Evolutionary conservation across 1,140 invertebrate genomes (phyloP).

Genomic region (Drosophila malerkotliana): DNA sequence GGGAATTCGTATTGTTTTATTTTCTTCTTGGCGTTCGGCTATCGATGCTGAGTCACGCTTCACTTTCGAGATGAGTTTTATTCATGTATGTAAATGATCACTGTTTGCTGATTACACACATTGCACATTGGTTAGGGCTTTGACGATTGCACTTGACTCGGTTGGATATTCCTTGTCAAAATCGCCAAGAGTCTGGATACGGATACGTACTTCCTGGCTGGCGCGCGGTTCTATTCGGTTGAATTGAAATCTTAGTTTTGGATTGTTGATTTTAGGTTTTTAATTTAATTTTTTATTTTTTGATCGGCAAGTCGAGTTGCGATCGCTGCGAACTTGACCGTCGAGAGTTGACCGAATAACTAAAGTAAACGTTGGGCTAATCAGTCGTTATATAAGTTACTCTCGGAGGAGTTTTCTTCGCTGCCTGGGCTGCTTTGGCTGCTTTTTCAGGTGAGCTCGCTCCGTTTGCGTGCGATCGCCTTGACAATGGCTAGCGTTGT

Average conservation of each 20-base stretch:
- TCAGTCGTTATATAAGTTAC: slow-evolving; percentile 83
- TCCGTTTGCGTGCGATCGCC: slow-evolving; percentile 73
- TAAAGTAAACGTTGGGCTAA: slow-evolving; percentile 80
- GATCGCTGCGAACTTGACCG: slow-evolving; percentile 82
- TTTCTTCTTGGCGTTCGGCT: slow-evolving; percentile 13
- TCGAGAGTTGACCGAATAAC: slow-evolving; percentile 83
- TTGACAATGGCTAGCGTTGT: slow-evolving; percentile 83
- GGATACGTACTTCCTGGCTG: slow-evolving; percentile 43
- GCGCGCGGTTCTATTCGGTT: slow-evolving; percentile 12
- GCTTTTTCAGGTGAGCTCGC: slow-evolving; percentile 46
- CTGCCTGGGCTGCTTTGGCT: slow-evolving; percentile 38
- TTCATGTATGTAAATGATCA: slow-evolving; percentile 62
- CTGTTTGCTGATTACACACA: slow-evolving; percentile 58
- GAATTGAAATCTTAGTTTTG: not conserved
- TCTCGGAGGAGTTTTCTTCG: slow-evolving; percentile 67
- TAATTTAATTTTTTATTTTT: slow-evolving; percentile 28
- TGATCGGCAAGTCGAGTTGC: slow-evolving; percentile 54
- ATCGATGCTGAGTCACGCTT: slow-evolving; percentile 52
- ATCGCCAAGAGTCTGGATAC: slow-evolving; percentile 11
- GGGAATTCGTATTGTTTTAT: slow-evolving; percentile 13
- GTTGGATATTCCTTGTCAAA: slow-evolving; percentile 41
- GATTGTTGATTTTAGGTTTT: slow-evolving; percentile 12
- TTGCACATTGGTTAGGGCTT: slow-evolving; percentile 39
- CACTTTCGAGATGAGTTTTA: slow-evolving; percentile 60
- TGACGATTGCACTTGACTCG: slow-evolving; percentile 44